Base-by-base conservation (phyloP, 2,888 invertebrate species). In the Baronia brevicornis region DNA sequence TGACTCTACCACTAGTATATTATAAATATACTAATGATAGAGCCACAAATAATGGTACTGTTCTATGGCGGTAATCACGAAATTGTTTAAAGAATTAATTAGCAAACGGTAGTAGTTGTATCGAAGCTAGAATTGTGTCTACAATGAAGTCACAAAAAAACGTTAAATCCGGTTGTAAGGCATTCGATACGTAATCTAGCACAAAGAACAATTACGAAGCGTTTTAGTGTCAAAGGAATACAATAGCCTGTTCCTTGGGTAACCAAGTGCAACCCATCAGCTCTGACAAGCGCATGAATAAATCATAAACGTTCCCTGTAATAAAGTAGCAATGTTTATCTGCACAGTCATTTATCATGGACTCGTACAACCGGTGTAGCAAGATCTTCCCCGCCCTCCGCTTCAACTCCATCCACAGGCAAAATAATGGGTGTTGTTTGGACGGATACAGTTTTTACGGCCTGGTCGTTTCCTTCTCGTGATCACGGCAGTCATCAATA, bases 251-350 rank as follows among this genome's bases (percentile, higher is more conserved):
- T 48, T 46, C 40, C 42, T 41, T 21, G 34, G 39, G 50, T 57
- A 45, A 50, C 65, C 56, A 60, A 71, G 60, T 62, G 69, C 62
- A 73, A 67, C 65, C 65, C 65, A 55, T 71, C 68, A 71, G 71
- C 72, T 64, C 72, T 65, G 73, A 72, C 77, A 75, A 63, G 63
- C 61, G 60, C 61, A 72, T 78, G 73, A 79, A 80, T 82, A 82
- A 82, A 82, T 82, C 80, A 80, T 75, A 70, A 65, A 66, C 60
- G 60, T 67, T 63, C 63, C 57, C 62, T 69, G 71, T 78, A 79
- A 80, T 80, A 80, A 80, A 80, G 80, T 79, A 74, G 78, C 77
- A 63, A 65, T 75, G 77, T 77, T 77, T 78, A 77, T 78, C 70
- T 70, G 60, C 51, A 57, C 61, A 58, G 61, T 69, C 79, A 75